phyloP scores from a whole-genome alignment of 2,113 vertebrate species.

The Scophthalmus maximus region DNA sequence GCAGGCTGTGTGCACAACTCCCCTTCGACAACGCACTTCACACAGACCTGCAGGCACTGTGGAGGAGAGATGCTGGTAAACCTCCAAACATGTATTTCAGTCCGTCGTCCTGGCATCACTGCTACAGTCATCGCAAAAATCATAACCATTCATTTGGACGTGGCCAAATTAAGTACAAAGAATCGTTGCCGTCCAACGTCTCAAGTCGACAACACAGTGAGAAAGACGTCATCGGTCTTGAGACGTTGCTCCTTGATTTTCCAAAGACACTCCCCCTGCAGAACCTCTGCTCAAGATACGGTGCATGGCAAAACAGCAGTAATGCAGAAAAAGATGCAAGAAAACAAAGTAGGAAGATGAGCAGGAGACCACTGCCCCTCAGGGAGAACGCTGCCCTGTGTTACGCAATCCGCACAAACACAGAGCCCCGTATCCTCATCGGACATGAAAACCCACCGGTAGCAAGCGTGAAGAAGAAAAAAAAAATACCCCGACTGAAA shows the following conservation, averaged over 20 bases:
- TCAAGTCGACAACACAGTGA: not conserved
- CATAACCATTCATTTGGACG: too few species aligned
- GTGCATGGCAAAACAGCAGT: not conserved
- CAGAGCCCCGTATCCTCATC: not conserved
- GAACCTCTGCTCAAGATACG: not conserved
- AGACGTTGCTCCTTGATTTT: not conserved
- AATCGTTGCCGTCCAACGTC: not conserved
- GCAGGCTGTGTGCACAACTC: not conserved
- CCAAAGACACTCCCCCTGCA: not conserved
- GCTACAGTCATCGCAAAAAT: too few species aligned
- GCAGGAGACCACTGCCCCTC: not conserved
- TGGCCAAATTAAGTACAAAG: not conserved
- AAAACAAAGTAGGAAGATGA: not conserved
- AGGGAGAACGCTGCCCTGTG: not conserved
- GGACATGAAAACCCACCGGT: slow-evolving; percentile 5
- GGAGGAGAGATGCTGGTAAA: too few species aligned
- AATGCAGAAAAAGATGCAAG: slow-evolving; percentile 1
- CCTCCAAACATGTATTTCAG: too few species aligned
- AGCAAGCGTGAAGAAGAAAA: not conserved
- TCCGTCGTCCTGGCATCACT: not conserved
- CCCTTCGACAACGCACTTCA: not conserved
- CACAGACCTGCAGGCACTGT: not conserved
- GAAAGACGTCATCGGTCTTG: not conserved
- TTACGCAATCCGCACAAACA: slow-evolving; percentile 2
- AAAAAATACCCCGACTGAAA: slow-evolving; percentile 22